Conservation (phyloP, 64 coral and sea anemone genomes). For the Porites lutea region DNA sequence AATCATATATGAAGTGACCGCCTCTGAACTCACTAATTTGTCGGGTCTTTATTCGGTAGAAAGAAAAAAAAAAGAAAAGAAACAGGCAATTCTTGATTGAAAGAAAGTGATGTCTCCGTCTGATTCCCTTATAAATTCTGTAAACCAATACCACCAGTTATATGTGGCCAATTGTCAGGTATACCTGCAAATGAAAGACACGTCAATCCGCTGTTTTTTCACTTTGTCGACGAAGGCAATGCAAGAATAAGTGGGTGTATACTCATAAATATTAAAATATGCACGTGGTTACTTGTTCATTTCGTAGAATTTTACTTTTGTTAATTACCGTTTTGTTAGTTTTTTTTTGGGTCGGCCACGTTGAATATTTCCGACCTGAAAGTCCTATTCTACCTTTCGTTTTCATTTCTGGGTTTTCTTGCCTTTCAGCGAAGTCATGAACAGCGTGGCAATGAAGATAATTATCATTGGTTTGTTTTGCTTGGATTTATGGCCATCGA, state of each 20-base stretch:
- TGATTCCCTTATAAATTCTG: no score
- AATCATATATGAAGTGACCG: no score
- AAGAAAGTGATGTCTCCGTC: background rate
- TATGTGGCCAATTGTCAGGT: background rate
- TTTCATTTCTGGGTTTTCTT: background rate
- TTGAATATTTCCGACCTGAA: background rate
- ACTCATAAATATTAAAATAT: constrained; percentile 39
- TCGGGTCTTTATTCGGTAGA: no score
- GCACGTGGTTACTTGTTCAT: constrained; percentile 14
- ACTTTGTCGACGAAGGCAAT: background rate
- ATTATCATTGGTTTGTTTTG: constrained; percentile 19
- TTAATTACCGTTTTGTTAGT: background rate
- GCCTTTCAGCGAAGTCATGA: background rate
- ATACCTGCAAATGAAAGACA: background rate
- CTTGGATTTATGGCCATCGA: background rate
- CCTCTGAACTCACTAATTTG: no score
- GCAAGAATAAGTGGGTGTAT: background rate
- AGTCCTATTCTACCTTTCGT: background rate
- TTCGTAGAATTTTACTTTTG: background rate
- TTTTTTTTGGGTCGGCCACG: background rate
- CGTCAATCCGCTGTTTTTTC: background rate
- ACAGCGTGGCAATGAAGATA: background rate
- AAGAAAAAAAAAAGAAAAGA: no score
- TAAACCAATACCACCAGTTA: background rate
- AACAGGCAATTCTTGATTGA: no score